Evolutionary conservation across 2,113 vertebrate species (phyloP).

Genomic region (Prunella fulvescens): DNA sequence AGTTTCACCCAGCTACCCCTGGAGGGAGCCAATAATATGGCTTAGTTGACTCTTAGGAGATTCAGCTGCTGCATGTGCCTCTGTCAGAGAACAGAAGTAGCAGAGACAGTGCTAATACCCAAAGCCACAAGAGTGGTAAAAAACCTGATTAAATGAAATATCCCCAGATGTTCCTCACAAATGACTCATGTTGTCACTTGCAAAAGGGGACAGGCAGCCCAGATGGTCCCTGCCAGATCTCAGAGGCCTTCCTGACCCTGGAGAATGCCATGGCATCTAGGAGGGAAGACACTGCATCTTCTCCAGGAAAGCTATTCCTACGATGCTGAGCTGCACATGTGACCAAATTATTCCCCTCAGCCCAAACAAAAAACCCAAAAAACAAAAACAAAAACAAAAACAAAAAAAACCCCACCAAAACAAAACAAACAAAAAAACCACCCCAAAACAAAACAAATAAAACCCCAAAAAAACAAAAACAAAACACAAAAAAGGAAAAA

Average conservation of each 20-base stretch:
- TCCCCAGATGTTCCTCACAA: constrained; percentile 26
- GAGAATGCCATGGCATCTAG: neutral
- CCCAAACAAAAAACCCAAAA: neutral
- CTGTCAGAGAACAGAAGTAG: neutral
- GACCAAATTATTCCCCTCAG: neutral
- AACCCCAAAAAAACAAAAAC: neutral
- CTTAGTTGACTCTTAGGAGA: neutral
- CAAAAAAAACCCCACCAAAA: neutral
- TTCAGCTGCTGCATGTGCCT: neutral
- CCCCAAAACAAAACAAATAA: too few species aligned
- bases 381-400: neutral
- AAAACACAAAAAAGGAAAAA: too few species aligned
- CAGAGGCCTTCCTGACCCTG: neutral
- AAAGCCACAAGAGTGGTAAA: neutral
- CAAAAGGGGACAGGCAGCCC: neutral
- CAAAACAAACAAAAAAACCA: neutral
- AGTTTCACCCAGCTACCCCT: constrained; percentile 40
- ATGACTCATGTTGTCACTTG: neutral
- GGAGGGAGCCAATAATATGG: constrained; percentile 32
- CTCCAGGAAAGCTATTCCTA: neutral
- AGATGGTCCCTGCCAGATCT: neutral
- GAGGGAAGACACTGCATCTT: neutral
- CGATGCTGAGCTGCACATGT: neutral
- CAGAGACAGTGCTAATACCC: neutral
- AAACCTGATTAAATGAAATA: neutral